Base-by-base conservation (phyloP, 2,797 vertebrate species). In the Smutsia gigantea region DNA sequence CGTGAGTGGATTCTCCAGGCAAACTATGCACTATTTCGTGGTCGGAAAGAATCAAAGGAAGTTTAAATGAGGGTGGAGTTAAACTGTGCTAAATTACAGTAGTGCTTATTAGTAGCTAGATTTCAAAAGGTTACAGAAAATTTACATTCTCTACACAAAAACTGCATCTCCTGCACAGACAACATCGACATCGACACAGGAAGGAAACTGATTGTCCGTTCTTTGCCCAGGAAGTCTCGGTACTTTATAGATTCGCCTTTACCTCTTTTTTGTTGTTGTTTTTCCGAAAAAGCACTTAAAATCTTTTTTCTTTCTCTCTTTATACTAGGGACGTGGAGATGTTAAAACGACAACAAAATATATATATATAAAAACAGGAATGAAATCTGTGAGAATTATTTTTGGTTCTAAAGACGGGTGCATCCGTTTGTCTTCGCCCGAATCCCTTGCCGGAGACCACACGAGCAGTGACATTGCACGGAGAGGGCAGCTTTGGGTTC, bases 71-170 rank as follows among this genome's bases (percentile, higher is more conserved):
- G 99, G 99, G 99, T 99, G 99, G 99, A 99, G 99, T 99, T 99
- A 98, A 99, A 99, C 98, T 99, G 99, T 99, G 99, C 99, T 99
- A 99, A 99, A 99, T 99, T 99, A 99, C 99, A 99, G 99, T 99
- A 99, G 99, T 99, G 99, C 99, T 99, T 99, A 99, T 99, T 99
- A 99, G 99, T 99, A 99, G 99, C 99, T 99, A 99, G 99, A 98
- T 99, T 99, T 99, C 99, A 99, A 99, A 99, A 99, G 99, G 99
- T 99, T 99, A 99, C 99, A 99, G 99, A 99, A 99, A 99, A 99
- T 99, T 99, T 99, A 99, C 99, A 99, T 99, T 99, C 99, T 99
- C 99, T 99, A 99, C 99, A 99, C 99, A 99, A 99, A 99, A 99
- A 99, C 99, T 99, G 99, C 99, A 99, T 99, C 99, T 99, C 99